Evolutionary conservation across 1,140 invertebrate genomes (phyloP), one percentile per base, ranked within the genome.

Genomic region (Drosophila melanica): DNA sequence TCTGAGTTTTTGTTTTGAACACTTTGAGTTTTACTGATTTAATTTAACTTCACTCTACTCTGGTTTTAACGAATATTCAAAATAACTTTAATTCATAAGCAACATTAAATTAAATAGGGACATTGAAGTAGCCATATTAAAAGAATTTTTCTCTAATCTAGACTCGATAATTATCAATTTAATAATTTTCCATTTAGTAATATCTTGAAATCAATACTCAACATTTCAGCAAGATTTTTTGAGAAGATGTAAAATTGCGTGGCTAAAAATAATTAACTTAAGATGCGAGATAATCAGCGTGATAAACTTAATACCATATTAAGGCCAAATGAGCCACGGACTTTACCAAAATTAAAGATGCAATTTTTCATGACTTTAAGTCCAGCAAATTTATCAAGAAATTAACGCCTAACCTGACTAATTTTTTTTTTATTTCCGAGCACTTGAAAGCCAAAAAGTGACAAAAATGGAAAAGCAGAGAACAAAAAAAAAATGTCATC

Each of bases 301-400:
- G 84, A 79, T 79, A 87, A 82, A 79, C 89, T 84, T 77, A 77
- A 84, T 70, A 64, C 35, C 53, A 27, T 3, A 47, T 57, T 71
- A 66, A 45, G 69, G 9, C 23, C 47, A 57, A 67, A 53, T 45
- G 12, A 47, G 6, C 59, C 59, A 41, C 39, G 63, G 62, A 60
- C 44, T 55, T 30, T 14, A 7, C n/a, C 11, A 45, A 60, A 77
- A 72, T 70, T 66, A 65, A 82, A 55, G 42, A 30, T 30, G 18
- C 44, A 14, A 20, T 48, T 11, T 50, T 53, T 30, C 37, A 30
- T 45, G 14, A 11, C 33, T 55, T 47, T 55, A 62, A 68, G 73
- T 69, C n/a, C 12, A 16, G 16, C 27, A 58, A 82, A 81, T 81
- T 82, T 69, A 82, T 79, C 80, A 75, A 75, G 67, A 79, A 79